These are phyloP conservation scores for Amblyopsis rosae DNA, from an alignment of 2,113 vertebrate genomes.

Conservation along the genomic window DNA sequence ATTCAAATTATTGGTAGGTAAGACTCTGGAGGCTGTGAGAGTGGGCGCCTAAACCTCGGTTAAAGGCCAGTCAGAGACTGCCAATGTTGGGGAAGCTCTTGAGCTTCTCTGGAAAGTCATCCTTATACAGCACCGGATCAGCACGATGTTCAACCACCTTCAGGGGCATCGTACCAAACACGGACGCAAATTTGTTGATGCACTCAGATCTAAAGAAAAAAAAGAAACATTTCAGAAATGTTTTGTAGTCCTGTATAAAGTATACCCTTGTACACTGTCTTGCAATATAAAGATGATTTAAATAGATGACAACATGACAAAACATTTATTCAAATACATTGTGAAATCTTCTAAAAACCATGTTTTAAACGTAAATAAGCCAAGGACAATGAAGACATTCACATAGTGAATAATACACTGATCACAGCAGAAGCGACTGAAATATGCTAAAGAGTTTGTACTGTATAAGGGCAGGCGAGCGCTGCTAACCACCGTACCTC, in stretches of 20 bases:
- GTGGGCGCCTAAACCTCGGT: background rate
- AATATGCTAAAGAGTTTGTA: too few relatives aligned
- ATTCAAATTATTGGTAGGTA: background rate
- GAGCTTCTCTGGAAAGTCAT: conserved; percentile 97
- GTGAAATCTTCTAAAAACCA: background rate
- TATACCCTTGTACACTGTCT: background rate
- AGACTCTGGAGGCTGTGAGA: background rate
- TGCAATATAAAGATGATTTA: background rate
- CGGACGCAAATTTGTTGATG: conserved; percentile 98
- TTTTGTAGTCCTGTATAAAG: background rate
- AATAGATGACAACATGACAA: background rate
- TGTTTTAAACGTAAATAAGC: too few relatives aligned
- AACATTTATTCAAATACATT: background rate
- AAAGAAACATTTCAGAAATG: background rate
- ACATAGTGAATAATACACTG: too few relatives aligned
- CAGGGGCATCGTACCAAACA: conserved; percentile 97
- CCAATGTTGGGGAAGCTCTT: conserved; percentile 99
- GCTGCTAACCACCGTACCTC: conserved; percentile 34
- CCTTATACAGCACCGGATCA: conserved; percentile 96
- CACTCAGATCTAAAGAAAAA: conserved; percentile 87
- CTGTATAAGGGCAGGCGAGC: too few relatives aligned
- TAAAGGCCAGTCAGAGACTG: conserved; percentile 81
- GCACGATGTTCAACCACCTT: conserved; percentile 98
- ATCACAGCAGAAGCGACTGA: too few relatives aligned
- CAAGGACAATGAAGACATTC: too few relatives aligned